phyloP scores from a whole-genome alignment of 2,888 invertebrate genomes.

The Spilosoma lubricipeda region DNA sequence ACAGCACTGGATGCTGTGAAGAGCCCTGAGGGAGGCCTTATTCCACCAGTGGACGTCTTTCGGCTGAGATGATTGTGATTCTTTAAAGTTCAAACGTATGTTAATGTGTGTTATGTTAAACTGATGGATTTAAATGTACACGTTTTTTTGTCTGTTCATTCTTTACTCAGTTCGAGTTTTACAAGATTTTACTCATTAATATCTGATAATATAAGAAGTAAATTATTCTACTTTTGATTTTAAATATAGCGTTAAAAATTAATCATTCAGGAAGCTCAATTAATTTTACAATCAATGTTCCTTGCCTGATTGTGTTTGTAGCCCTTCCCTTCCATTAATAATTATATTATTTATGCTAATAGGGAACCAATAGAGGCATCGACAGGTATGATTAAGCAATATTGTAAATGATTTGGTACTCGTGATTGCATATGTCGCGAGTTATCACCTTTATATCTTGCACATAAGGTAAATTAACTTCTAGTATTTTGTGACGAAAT shows the following conservation, averaged over 20 bases:
- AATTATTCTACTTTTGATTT: neutral
- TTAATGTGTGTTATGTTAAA: too few species aligned
- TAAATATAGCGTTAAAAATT: too few species aligned
- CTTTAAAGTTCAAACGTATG: too few species aligned
- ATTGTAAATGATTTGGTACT: neutral
- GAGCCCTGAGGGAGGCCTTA: too few species aligned
- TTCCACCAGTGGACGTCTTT: too few species aligned
- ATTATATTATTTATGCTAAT: conserved; percentile 2
- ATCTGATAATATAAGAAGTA: neutral
- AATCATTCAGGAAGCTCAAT: neutral
- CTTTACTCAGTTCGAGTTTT: neutral
- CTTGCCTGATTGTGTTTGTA: neutral
- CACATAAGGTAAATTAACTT: neutral
- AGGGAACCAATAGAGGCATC: neutral
- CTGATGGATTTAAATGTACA: too few species aligned
- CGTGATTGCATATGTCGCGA: neutral
- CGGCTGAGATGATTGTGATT: too few species aligned
- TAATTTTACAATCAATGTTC: neutral
- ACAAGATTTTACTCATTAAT: neutral
- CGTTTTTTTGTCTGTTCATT: neutral
- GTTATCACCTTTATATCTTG: neutral
- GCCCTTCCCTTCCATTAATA: neutral
- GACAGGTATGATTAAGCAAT: neutral
- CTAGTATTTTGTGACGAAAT: neutral
- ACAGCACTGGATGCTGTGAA: too few species aligned